These are phyloP conservation scores for Trichopoda pennipes DNA, from an alignment of 2,888 invertebrate species.

Conservation along the genomic window DNA sequence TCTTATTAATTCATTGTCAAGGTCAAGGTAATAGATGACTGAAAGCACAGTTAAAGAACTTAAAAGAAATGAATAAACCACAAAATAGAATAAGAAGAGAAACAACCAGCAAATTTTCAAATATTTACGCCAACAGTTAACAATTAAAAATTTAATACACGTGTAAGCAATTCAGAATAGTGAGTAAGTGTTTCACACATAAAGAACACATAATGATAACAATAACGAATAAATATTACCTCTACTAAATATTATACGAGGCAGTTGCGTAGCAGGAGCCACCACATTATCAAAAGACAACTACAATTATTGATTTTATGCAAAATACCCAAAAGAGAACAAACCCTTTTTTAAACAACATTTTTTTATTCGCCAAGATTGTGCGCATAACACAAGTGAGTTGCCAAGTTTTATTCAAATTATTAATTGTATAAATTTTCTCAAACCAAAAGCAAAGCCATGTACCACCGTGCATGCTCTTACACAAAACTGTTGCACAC, in stretches of 20 bases:
- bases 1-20: constrained; percentile 11
- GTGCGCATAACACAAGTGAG: constrained; percentile 46
- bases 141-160: too few species aligned
- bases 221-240: too few species aligned
- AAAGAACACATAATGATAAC: too few species aligned
- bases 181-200: too few species aligned
- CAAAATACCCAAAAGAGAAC: constrained; percentile 10
- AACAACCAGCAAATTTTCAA: too few species aligned
- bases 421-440: not conserved
- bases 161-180: too few species aligned
- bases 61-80: too few species aligned
- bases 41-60: not conserved
- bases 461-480: not conserved
- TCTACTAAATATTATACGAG: too few species aligned
- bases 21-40: not conserved
- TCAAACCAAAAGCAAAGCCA: constrained; percentile 22
- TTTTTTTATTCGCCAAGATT: not conserved
- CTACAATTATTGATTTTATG: constrained; percentile 38
- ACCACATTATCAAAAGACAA: too few species aligned
- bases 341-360: constrained; percentile 18
- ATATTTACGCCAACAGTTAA: too few species aligned
- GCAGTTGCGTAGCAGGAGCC: too few species aligned
- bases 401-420: constrained; percentile 24
- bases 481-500: constrained; percentile 58
- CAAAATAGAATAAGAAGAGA: not conserved